A percentile compares a stretch with the other conserved stretches of the same genome.
These are phyloP conservation scores for Pterostichus niger DNA, from an alignment of 2,888 invertebrate species.

Conservation along the genomic window DNA sequence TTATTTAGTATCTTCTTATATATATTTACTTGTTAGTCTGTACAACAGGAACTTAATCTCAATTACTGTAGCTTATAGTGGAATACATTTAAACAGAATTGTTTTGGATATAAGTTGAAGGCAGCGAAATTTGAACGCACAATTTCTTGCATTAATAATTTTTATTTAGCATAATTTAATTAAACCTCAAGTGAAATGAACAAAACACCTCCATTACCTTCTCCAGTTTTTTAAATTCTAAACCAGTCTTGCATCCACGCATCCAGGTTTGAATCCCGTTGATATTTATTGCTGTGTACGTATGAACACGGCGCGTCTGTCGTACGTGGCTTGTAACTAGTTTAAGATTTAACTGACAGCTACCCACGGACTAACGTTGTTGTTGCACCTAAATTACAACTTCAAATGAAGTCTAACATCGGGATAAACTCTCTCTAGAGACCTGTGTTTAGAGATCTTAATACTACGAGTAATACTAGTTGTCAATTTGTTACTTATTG, in stretches of 20 bases:
- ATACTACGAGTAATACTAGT: too few relatives aligned
- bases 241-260: slow-evolving; percentile 8
- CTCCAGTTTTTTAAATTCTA: not conserved
- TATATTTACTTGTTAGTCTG: too few relatives aligned
- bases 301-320: not conserved
- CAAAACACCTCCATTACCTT: not conserved
- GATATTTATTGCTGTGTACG: not conserved
- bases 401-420: not conserved
- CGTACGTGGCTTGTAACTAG: not conserved
- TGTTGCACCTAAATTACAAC: slow-evolving; percentile 4
- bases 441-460: too few relatives aligned
- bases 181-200: not conserved
- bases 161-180: not conserved
- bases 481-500: too few relatives aligned
- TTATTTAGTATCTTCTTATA: too few relatives aligned
- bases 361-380: not conserved
- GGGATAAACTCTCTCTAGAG: too few relatives aligned
- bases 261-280: slow-evolving; percentile 10
- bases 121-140: too few relatives aligned
- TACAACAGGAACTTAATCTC: too few relatives aligned
- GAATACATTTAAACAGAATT: too few relatives aligned
- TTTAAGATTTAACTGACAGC: not conserved
- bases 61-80: too few relatives aligned
- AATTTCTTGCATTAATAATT: too few relatives aligned
- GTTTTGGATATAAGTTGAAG: too few relatives aligned